A percentile compares a stretch with the other conserved stretches of the same genome.
These are phyloP conservation scores for Equus quagga DNA, from an alignment of 2,113 vertebrate species.

Conservation along the genomic window DNA sequence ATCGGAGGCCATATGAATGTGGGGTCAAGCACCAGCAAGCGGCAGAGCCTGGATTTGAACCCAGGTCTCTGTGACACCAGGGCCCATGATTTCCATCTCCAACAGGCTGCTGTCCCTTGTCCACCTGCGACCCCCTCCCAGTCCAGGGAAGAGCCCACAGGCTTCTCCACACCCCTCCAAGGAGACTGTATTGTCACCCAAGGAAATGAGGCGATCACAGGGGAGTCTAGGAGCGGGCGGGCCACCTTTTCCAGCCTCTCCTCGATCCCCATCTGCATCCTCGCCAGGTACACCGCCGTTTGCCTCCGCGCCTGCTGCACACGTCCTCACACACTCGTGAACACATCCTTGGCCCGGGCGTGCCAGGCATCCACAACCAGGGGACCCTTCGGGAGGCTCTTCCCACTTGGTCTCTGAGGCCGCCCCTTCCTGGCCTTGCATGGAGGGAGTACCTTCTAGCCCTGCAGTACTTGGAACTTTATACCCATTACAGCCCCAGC, in stretches of 20 bases:
- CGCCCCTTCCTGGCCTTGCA: neutral
- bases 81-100: neutral
- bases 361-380: fast-evolving
- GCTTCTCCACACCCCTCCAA: neutral
- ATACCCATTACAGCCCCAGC: fast-evolving
- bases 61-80: neutral
- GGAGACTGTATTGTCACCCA: neutral
- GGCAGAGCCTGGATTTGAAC: neutral
- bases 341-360: fast-evolving
- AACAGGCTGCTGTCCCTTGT: neutral
- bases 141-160: neutral
- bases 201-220: neutral
- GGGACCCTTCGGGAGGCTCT: neutral
- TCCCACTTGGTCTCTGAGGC: neutral
- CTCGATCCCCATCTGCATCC: too few relatives aligned
- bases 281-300: fast-evolving
- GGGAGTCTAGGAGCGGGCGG: fast-evolving
- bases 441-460: neutral
- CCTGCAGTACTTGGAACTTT: fast-evolving
- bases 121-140: neutral
- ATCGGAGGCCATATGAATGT: neutral
- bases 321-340: fast-evolving
- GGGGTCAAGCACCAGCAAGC: neutral
- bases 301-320: neutral
- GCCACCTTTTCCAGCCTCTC: neutral